Evolutionary conservation across 2,888 invertebrate genomes (phyloP).

Genomic region (Acanthosoma haemorrhoidale): DNA sequence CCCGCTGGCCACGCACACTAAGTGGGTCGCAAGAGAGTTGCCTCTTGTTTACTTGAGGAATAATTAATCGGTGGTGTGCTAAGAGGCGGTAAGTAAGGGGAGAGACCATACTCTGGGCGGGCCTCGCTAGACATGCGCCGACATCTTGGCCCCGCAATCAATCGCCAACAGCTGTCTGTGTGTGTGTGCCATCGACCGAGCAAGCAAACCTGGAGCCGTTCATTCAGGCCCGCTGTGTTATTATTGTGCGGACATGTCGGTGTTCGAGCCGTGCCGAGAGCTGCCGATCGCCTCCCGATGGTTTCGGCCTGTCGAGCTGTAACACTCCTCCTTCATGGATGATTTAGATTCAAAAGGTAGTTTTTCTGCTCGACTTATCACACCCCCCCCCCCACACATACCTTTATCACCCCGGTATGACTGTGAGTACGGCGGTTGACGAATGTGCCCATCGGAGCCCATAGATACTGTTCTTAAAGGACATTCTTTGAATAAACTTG

Average conservation of each 20-base stretch:
- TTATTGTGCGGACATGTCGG: not conserved
- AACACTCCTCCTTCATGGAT: not conserved
- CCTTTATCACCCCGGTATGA: too few relatives aligned
- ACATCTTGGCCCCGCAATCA: not conserved
- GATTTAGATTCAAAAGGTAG: not conserved
- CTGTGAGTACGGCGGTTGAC: too few relatives aligned
- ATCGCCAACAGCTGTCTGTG: conserved; percentile 5
- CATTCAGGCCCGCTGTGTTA: not conserved
- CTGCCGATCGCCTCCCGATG: not conserved
- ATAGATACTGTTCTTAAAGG: too few relatives aligned
- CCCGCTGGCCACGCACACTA: too few relatives aligned
- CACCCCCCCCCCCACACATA: too few relatives aligned
- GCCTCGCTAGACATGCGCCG: not conserved
- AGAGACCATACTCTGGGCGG: not conserved
- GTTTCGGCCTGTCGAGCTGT: not conserved
- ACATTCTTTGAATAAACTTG: too few relatives aligned
- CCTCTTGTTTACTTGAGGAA: too few relatives aligned
- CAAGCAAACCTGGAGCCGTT: too few relatives aligned
- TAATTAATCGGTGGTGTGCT: not conserved
- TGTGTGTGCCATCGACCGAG: not conserved
- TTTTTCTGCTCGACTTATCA: too few relatives aligned
- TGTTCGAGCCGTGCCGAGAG: not conserved
- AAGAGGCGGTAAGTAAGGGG: not conserved
- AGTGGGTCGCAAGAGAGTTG: too few relatives aligned
- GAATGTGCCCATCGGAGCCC: too few relatives aligned